Percentiles rank a stretch among this genome's conserved stretches.
Conservation (phyloP, 2,113 vertebrate species). For the Prolemur simus region DNA sequence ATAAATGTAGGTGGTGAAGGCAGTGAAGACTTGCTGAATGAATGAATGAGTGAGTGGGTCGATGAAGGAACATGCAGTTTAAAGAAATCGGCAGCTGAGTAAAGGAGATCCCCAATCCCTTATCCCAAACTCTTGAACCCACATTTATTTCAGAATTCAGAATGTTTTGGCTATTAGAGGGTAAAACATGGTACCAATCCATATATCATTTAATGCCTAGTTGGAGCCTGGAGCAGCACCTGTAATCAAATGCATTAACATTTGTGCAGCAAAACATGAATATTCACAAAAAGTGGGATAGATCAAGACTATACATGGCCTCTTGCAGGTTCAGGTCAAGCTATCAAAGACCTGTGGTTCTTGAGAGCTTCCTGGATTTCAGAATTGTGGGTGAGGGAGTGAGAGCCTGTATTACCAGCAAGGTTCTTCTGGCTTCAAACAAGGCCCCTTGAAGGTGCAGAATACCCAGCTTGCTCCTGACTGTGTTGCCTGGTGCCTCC, state of each 20-base stretch:
- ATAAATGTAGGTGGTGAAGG: not conserved
- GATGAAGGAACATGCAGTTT: not conserved
- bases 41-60: not conserved
- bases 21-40: not conserved
- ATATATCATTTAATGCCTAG: not conserved
- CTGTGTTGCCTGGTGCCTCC: not conserved
- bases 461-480: not conserved
- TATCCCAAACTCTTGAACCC: not conserved
- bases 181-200: not conserved
- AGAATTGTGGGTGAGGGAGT: not conserved
- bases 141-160: not conserved
- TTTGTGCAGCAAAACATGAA: not conserved
- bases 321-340: not conserved
- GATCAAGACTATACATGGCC: not conserved
- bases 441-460: not conserved
- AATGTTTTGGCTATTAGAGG: not conserved
- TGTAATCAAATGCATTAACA: not conserved
- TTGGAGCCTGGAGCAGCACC: not conserved
- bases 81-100: not conserved
- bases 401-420: not conserved
- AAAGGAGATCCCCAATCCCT: not conserved
- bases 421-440: not conserved
- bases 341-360: not conserved
- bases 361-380: not conserved
- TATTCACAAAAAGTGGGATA: not conserved